Evolutionary conservation across 1,140 invertebrate genomes (phyloP), one percentile per base, ranked within the genome.

Genomic region (Drosophila fuyamai): DNA sequence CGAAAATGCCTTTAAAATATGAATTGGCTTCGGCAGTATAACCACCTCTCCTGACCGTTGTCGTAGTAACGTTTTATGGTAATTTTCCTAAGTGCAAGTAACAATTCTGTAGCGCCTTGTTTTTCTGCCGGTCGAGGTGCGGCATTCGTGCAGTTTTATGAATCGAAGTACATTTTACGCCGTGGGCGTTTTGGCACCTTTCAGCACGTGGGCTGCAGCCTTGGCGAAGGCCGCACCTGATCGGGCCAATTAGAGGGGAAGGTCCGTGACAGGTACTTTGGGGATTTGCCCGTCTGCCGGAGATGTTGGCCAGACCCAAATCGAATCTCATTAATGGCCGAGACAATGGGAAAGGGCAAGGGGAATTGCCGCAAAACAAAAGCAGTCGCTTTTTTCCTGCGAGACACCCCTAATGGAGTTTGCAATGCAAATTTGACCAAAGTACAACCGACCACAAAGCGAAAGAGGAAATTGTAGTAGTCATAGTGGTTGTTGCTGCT

Each of bases 21-120:
- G 74, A 77, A 78, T 77, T 77, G 75, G 75, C 74, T 43, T 67
- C 16, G 61, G 47, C 41, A 48, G 62, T 75, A 57, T 36, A 67
- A 46, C 57, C 44, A 2, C n/a, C 1, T 12, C 16, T 5, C 29
- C 51, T 48, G 29, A 44, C 50, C 54, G 76, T 50, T 58, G 79
- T 67, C 68, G 72, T 89, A 89, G 81, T 86, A 86, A 83, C 73
- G 72, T 57, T 80, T 88, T 88, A 88, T 88, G 83, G 79, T 89
- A 88, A 86, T 86, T 88, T 86, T 14, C 41, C 79, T 88, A 85
- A 85, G 79, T 85, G 82, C 83, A 85, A 82, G 79, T 79, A 68
- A 60, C 77, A 82, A 88, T 85, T 79, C 58, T 36, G 72, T 48
- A 63, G 68, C 60, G 43, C 43, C 32, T 44, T n/a, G 4, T 12